Base-by-base conservation (phyloP, 2,888 invertebrate genomes). In the Trachelus stipa region DNA sequence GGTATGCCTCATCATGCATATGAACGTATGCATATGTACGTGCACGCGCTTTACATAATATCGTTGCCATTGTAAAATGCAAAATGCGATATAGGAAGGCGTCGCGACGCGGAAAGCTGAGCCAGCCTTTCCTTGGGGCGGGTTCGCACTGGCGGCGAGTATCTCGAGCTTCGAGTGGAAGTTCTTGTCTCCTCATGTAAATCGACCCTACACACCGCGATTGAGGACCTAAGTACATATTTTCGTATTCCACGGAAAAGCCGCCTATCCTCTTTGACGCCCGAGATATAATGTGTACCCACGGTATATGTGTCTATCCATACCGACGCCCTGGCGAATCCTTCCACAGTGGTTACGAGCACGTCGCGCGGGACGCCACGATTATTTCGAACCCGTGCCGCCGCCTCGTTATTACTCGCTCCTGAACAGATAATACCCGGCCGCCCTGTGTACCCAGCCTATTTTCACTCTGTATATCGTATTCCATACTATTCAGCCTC, bases 61-160 rank as follows among this genome's bases (percentile, higher is more conserved):
- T 88, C 88, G 87, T 89, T 88, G 86, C 87, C 84, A 87, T 89
- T 90, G 88, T 89, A 89, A 88, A 88, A 90, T 87, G 87, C 86
- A 88, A 90, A 90, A 86, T 84, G 86, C 85, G 81, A 71, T 71
- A 71, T 56, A 56, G 23, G 56, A 23, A 56, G 23, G 84, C 83
- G 82, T 83, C 76, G 83, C 83, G 82, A 82, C 84, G 87, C 83
- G 82, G 74, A 76, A 78, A 84, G 86, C 86, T 85, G 87, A 87
- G 87, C 86, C 85, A 88, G 86, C 88, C 87, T 86, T 88, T 87
- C 84, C 86, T 85, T 84, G 81, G 84, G 83, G 80, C 82, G 84
- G 80, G 84, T 85, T 84, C 85, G 81, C 82, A 84, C 84, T 81
- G 82, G 79, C 78, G 79, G 69, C 69, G 77, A 68, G 34, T 71